These are phyloP conservation scores for Anser cygnoides DNA, from an alignment of 2,113 vertebrate genomes.

Conservation along the genomic window DNA sequence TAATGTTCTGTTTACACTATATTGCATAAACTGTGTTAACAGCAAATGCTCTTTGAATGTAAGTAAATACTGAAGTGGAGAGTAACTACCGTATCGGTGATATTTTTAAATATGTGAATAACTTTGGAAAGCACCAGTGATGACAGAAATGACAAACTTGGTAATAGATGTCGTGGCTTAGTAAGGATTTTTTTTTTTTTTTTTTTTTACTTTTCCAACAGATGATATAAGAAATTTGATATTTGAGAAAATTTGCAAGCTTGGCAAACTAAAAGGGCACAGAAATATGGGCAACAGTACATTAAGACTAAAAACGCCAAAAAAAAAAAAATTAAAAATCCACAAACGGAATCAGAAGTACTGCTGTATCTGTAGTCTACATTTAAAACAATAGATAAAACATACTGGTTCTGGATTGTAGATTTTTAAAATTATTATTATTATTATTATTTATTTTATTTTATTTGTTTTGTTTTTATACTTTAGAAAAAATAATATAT, in stretches of 20 bases:
- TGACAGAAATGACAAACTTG: not conserved
- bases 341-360: not conserved
- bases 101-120: not conserved
- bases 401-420: not conserved
- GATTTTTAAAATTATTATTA: no score
- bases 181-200: not conserved
- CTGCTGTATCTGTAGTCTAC: not conserved
- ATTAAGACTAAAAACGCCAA: not conserved
- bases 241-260: not conserved
- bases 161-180: not conserved
- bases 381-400: not conserved
- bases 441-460: not conserved
- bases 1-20: not conserved
- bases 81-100: not conserved
- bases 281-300: not conserved
- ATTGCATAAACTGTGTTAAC: not conserved
- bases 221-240: accelerated
- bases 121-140: not conserved
- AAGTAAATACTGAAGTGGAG: not conserved
- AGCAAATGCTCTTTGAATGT: not conserved
- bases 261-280: not conserved
- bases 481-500: not conserved
- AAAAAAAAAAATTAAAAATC: no score
- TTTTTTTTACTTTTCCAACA: not conserved
- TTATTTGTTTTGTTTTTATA: not conserved